Conservation (phyloP, 1,140 invertebrate genomes). For the Diuraphis noxia region DNA sequence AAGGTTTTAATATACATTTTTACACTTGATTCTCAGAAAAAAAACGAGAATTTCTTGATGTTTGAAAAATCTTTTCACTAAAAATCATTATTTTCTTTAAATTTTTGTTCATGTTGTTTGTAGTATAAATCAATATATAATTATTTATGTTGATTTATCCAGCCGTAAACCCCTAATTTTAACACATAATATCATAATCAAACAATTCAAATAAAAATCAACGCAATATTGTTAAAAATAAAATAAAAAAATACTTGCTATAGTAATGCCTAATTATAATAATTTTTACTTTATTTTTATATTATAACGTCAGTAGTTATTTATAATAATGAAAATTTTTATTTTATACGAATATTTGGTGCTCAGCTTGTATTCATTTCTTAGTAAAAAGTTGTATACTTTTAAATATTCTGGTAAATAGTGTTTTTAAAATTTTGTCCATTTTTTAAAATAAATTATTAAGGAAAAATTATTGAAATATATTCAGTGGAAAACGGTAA, state of each 20-base stretch:
- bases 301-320: neutral
- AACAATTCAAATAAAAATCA: too few relatives aligned
- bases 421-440: neutral
- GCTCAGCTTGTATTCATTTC: neutral
- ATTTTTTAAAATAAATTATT: neutral
- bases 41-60: neutral
- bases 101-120: neutral
- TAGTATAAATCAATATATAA: neutral
- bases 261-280: neutral
- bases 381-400: neutral
- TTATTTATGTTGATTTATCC: neutral
- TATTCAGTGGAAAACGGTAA: neutral
- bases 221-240: too few relatives aligned
- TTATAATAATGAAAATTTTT: neutral
- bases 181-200: neutral
- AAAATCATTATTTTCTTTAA: constrained; percentile 8
- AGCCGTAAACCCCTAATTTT: neutral
- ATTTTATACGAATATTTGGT: neutral
- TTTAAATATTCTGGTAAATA: neutral
- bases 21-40: neutral
- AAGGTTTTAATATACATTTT: neutral
- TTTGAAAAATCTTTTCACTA: neutral
- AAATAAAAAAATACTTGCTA: neutral
- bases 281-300: neutral
- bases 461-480: neutral